These are phyloP conservation scores for Otis tarda DNA, from an alignment of 2,113 vertebrate species.

Conservation along the genomic window DNA sequence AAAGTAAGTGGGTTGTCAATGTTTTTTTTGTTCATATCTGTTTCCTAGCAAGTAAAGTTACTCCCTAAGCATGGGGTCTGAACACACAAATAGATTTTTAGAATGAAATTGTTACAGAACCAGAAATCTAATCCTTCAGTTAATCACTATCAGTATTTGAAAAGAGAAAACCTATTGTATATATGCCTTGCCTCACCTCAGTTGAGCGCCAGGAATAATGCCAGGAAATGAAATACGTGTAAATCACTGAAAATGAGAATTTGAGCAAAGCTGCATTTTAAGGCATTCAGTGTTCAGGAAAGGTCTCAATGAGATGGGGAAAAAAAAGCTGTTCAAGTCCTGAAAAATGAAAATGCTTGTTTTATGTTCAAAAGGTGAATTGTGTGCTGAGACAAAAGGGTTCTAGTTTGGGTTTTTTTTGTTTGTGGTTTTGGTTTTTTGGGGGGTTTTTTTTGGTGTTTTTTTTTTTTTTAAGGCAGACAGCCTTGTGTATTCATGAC, in stretches of 20 bases:
- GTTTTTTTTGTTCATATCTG: background rate
- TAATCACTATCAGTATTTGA: conserved; percentile 14
- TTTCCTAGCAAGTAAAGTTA: background rate
- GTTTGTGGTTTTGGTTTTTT: no score
- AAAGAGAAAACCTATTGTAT: background rate
- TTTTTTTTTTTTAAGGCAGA: background rate
- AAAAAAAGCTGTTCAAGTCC: background rate
- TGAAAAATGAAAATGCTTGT: background rate
- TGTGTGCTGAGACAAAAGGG: background rate
- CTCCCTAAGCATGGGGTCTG: background rate
- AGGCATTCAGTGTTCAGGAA: background rate
- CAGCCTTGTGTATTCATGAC: background rate
- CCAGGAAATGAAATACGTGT: conserved; percentile 13
- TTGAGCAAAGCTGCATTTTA: background rate
- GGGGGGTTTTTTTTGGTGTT: no score
- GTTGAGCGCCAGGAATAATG: background rate
- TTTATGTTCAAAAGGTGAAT: background rate
- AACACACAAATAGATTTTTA: background rate
- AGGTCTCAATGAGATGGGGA: background rate
- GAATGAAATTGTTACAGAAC: background rate
- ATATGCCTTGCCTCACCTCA: background rate
- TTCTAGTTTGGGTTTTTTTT: background rate
- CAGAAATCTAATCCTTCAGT: conserved; percentile 40
- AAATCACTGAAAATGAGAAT: background rate
- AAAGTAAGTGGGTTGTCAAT: background rate